Evolutionary conservation across 2,797 vertebrate species (phyloP).

Genomic region (Masticophis lateralis): DNA sequence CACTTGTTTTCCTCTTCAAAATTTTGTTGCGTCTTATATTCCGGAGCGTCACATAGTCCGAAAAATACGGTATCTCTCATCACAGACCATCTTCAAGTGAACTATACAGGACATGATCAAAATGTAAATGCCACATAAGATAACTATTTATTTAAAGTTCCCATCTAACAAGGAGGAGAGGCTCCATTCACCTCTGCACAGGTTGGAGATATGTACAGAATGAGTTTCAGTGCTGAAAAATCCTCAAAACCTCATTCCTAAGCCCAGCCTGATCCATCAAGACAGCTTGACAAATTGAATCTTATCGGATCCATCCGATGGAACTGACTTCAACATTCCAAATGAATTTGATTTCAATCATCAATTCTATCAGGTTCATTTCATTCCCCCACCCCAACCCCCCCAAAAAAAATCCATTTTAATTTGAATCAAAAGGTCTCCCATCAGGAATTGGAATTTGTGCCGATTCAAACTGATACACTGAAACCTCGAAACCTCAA

Average conservation of each 20-base stretch:
- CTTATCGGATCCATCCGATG: not conserved
- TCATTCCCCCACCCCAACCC: not conserved
- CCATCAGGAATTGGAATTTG: not conserved
- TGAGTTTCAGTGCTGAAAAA: not conserved
- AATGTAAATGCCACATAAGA: not conserved
- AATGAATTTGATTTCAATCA: not conserved
- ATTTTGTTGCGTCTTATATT: too few species aligned
- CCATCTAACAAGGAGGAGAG: not conserved
- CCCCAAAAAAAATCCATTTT: not conserved
- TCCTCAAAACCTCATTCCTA: not conserved
- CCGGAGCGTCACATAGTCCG: too few species aligned
- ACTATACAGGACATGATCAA: not conserved
- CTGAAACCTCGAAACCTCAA: not conserved
- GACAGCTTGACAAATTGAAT: not conserved
- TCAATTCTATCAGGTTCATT: not conserved
- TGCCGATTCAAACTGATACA: not conserved
- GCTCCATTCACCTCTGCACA: not conserved
- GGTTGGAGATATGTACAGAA: not conserved
- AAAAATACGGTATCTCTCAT: not conserved
- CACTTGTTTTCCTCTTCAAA: too few species aligned
- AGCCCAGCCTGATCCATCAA: not conserved
- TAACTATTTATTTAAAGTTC: not conserved
- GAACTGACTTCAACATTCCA: not conserved
- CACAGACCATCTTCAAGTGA: not conserved
- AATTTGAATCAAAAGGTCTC: not conserved